These are phyloP conservation scores for Sphinx pinastri DNA, from an alignment of 2,888 invertebrate species.

Conservation along the genomic window DNA sequence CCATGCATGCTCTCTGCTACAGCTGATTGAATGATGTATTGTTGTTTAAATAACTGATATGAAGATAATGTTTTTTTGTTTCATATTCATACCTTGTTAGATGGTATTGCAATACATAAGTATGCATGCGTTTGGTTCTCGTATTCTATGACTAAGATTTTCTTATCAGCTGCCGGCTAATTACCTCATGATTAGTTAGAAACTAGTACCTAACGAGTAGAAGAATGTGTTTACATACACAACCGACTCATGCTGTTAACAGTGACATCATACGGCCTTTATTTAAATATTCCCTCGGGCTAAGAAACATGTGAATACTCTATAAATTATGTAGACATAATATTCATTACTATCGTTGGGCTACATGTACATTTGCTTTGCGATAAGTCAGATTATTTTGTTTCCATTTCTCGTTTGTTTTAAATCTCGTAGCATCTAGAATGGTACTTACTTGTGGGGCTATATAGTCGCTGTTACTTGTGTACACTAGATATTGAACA, in stretches of 20 bases:
- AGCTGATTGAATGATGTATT: neutral
- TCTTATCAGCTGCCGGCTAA: constrained; percentile 42
- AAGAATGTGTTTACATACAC: constrained; percentile 36
- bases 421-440: neutral
- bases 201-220: constrained; percentile 23
- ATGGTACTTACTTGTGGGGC: too few species aligned
- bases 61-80: too few species aligned
- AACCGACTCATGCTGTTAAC: constrained; percentile 32
- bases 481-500: neutral
- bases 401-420: neutral
- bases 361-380: constrained; percentile 9
- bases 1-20: too few species aligned
- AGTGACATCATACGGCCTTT: constrained; percentile 55
- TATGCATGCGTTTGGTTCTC: neutral
- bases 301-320: constrained; percentile 38
- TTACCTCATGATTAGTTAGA: constrained; percentile 34
- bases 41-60: neutral
- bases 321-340: neutral
- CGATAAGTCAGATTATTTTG: constrained; percentile 9
- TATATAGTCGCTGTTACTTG: too few species aligned
- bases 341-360: constrained; percentile 6
- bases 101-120: too few species aligned
- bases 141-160: constrained; percentile 33
- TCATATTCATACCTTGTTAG: too few species aligned
- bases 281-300: constrained; percentile 48